phyloP scores from a whole-genome alignment of 2,113 vertebrate genomes.

The Boleophthalmus pectinirostris region DNA sequence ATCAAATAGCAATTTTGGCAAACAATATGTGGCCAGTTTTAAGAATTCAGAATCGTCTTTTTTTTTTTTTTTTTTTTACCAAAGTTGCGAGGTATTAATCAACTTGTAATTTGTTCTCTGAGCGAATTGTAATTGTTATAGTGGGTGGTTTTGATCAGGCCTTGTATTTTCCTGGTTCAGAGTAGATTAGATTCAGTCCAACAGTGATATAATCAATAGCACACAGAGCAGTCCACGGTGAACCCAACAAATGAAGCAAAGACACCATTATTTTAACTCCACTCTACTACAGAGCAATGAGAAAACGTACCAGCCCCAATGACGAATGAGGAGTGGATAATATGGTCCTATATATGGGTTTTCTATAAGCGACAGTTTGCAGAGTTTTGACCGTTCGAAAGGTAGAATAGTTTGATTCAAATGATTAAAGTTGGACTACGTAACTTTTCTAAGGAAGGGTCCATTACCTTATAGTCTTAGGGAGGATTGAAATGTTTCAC shows the following conservation, averaged over 20 bases:
- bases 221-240: neutral
- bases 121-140: neutral
- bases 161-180: neutral
- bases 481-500: too few species aligned
- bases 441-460: too few species aligned
- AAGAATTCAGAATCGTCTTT: neutral
- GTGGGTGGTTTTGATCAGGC: neutral
- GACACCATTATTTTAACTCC: constrained; percentile 3
- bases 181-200: constrained; percentile 3
- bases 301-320: neutral
- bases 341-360: neutral
- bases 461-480: too few species aligned
- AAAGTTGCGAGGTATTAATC: neutral
- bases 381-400: neutral
- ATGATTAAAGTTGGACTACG: too few species aligned
- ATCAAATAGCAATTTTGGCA: neutral
- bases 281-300: neutral
- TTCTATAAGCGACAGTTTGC: too few species aligned
- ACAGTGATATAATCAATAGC: constrained; percentile 3
- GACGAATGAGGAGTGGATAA: neutral
- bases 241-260: constrained; percentile 2
- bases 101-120: neutral
- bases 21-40: neutral
- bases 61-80: neutral
- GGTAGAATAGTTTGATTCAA: neutral